phyloP scores from a whole-genome alignment of 1,140 invertebrate species.

The Holcopasites calliopsidis region DNA sequence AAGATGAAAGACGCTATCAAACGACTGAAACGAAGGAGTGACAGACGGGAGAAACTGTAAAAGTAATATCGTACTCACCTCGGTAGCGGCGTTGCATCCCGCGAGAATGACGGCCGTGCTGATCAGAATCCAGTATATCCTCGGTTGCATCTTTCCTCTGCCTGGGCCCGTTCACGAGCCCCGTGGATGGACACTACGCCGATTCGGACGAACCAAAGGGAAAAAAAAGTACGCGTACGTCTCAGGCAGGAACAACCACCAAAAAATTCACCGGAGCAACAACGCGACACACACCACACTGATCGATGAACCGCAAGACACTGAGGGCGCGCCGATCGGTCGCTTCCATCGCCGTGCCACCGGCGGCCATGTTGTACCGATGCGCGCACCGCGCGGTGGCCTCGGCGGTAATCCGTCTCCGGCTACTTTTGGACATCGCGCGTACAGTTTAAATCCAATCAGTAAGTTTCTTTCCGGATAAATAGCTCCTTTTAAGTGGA shows the following conservation, averaged over 20 bases:
- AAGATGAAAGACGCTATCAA: neutral
- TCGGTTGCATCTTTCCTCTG: conserved; percentile 67
- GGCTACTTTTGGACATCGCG: neutral
- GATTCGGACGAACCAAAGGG: conserved; percentile 10
- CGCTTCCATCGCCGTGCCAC: conserved; percentile 39
- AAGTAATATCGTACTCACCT: conserved; percentile 63
- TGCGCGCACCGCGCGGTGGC: neutral
- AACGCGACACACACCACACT: conserved; percentile 74
- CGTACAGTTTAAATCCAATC: neutral
- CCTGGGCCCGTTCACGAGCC: conserved; percentile 41
- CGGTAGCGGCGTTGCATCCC: conserved; percentile 68
- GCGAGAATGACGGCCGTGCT: conserved; percentile 61
- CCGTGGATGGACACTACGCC: conserved; percentile 35
- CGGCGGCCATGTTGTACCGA: neutral
- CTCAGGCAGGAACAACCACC: conserved; percentile 57
- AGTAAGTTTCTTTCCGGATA: neutral
- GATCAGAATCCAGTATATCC: conserved; percentile 72
- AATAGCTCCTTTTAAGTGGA: neutral
- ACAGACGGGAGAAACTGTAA: neutral
- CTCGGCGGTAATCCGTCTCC: neutral
- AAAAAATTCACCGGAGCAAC: conserved; percentile 70
- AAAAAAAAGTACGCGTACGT: conserved; percentile 46
- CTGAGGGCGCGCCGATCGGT: conserved; percentile 70
- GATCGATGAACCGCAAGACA: conserved; percentile 74
- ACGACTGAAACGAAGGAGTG: neutral